Evolutionary conservation across 1,140 invertebrate species (phyloP).

Genomic region (Drosophila eugracilis): DNA sequence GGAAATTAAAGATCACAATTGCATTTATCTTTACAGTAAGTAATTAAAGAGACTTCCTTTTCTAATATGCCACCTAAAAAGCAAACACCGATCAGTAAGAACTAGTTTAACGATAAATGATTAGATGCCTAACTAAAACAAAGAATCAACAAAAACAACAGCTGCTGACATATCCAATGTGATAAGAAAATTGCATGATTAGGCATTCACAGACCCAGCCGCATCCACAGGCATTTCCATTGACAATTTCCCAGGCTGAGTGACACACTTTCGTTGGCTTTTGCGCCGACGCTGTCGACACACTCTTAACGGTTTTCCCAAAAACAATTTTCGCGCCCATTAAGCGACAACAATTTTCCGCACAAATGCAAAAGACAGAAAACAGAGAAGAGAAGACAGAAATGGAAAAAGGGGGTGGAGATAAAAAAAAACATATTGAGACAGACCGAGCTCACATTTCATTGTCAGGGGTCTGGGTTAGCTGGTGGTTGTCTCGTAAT

Average conservation of each 20-base stretch:
- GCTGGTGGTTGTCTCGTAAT: slow-evolving; percentile 35
- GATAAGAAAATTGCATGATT: slow-evolving; percentile 83
- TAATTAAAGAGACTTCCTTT: too few species aligned
- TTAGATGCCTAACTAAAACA: slow-evolving; percentile 18
- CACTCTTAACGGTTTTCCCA: slow-evolving; percentile 63
- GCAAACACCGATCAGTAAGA: slow-evolving; percentile 23
- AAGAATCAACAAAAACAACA: slow-evolving; percentile 11
- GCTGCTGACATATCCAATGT: slow-evolving; percentile 39
- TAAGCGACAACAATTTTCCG: slow-evolving; percentile 73
- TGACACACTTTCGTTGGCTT: slow-evolving; percentile 70
- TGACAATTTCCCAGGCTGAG: slow-evolving; percentile 76
- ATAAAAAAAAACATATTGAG: slow-evolving; percentile 37
- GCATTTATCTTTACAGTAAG: too few species aligned
- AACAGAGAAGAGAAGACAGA: too few species aligned
- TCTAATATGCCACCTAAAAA: slow-evolving; percentile 25
- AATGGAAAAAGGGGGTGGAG: slow-evolving; percentile 5
- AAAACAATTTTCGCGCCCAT: slow-evolving; percentile 65
- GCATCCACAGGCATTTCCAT: slow-evolving; percentile 45
- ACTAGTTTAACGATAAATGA: slow-evolving; percentile 48
- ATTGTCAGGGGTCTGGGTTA: slow-evolving; percentile 63
- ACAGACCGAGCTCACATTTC: slow-evolving; percentile 71
- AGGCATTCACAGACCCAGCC: slow-evolving; percentile 46
- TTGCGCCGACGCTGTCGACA: slow-evolving; percentile 58
- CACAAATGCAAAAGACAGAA: slow-evolving; percentile 57
- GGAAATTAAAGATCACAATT: too few species aligned